These are phyloP conservation scores for Teleiodes luculella DNA, from an alignment of 2,888 invertebrate species.

Conservation along the genomic window DNA sequence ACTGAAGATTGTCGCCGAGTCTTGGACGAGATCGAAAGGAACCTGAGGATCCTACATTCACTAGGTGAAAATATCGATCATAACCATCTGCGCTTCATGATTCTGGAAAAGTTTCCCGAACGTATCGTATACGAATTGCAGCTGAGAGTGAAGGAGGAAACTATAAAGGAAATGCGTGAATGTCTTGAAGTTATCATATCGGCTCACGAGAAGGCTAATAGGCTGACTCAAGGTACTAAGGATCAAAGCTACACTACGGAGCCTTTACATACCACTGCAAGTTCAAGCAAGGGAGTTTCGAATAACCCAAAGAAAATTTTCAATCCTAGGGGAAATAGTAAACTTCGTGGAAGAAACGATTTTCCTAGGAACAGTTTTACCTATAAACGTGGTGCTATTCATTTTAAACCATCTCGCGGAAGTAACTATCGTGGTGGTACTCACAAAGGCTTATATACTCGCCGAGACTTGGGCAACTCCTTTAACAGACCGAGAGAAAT, in stretches of 20 bases:
- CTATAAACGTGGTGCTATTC: too few species aligned
- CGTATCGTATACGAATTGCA: slow-evolving; percentile 5
- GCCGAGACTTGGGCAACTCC: not conserved
- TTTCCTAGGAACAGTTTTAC: too few species aligned
- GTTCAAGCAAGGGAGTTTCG: too few species aligned
- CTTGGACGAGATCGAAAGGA: not conserved
- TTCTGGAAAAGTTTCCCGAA: slow-evolving; percentile 10
- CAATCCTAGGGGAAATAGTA: too few species aligned
- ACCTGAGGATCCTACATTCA: slow-evolving; percentile 1
- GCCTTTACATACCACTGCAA: not conserved
- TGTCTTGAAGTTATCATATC: not conserved
- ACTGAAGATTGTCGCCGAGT: not conserved
- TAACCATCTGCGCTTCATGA: not conserved
- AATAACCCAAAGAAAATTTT: too few species aligned
- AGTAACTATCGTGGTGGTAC: too few species aligned
- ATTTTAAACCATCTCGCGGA: too few species aligned
- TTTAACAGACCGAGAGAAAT: not conserved
- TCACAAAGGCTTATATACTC: not conserved
- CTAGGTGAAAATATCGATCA: slow-evolving; percentile 8
- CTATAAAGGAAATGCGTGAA: not conserved
- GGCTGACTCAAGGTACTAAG: not conserved
- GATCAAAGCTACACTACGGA: not conserved
- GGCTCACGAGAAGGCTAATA: not conserved
- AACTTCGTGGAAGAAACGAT: too few species aligned
- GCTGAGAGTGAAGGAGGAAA: not conserved